Evolutionary conservation across 2,113 vertebrate species (phyloP).

Genomic region (Heterotilapia buettikoferi): DNA sequence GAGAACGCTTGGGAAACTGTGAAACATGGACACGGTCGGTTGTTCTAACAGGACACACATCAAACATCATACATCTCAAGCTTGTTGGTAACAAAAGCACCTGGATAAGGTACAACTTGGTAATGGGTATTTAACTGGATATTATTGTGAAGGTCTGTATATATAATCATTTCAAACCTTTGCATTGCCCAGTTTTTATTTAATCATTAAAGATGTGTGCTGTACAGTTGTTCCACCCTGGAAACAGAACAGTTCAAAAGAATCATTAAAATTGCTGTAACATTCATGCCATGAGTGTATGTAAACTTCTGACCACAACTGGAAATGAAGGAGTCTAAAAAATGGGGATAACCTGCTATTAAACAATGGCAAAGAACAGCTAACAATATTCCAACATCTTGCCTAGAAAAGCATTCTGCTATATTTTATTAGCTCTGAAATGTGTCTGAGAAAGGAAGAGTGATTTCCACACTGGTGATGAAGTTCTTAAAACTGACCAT

Average conservation of each 20-base stretch:
- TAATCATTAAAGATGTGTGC: neutral
- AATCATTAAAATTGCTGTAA: neutral
- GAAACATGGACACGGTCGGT: neutral
- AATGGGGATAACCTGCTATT: neutral
- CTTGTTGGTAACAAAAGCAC: neutral
- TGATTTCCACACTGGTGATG: neutral
- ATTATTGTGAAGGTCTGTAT: neutral
- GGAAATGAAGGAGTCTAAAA: neutral
- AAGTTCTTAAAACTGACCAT: neutral
- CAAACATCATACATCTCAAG: neutral
- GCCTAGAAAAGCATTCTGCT: neutral
- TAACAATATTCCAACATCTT: neutral
- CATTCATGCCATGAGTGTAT: neutral
- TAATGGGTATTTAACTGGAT: neutral
- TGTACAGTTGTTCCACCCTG: neutral
- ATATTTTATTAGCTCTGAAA: neutral
- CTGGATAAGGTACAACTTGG: neutral
- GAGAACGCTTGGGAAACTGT: neutral
- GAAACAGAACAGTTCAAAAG: neutral
- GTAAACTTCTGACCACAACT: neutral
- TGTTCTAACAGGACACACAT: neutral
- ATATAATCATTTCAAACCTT: neutral
- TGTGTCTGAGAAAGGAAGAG: neutral
- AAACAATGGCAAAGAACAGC: rapidly evolving
- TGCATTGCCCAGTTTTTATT: neutral